phyloP scores from a whole-genome alignment of 92 coral and sea anemone genomes.

The Siderastrea radians region DNA sequence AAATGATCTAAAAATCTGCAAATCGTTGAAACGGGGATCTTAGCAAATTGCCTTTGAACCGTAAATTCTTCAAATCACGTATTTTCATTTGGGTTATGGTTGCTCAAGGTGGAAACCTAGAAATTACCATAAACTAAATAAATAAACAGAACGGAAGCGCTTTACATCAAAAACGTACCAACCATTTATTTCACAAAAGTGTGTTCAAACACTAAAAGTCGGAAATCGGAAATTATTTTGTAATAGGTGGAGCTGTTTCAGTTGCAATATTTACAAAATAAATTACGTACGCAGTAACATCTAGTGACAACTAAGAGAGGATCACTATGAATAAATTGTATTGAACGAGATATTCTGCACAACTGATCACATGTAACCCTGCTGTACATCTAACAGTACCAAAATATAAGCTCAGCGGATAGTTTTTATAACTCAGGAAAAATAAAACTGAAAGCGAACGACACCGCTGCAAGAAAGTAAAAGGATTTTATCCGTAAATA shows the following conservation, averaged over 20 bases:
- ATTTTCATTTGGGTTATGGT: not conserved
- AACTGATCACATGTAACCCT: too few relatives aligned
- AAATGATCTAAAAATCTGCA: not conserved
- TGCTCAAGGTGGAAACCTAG: not conserved
- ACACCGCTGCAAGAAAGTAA: too few relatives aligned
- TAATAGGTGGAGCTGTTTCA: not conserved
- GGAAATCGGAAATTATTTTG: not conserved
- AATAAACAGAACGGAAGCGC: slow-evolving; percentile 36
- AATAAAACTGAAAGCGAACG: too few relatives aligned
- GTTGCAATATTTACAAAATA: not conserved
- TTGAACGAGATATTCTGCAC: too few relatives aligned
- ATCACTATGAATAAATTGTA: too few relatives aligned
- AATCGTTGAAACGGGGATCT: slow-evolving; percentile 11
- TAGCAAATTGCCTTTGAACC: not conserved
- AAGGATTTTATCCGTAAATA: too few relatives aligned
- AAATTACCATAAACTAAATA: slow-evolving; percentile 29
- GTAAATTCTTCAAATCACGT: slow-evolving; percentile 3
- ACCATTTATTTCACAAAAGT: not conserved
- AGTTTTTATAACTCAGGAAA: too few relatives aligned
- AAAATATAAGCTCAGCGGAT: too few relatives aligned
- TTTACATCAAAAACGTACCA: not conserved
- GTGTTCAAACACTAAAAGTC: not conserved
- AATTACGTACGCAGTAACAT: not conserved
- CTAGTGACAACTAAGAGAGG: not conserved
- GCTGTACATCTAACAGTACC: too few relatives aligned